Percentiles rank a stretch among this genome's conserved stretches.
Conservation (phyloP, 1,140 invertebrate genomes). For the Contarinia nasturtii region DNA sequence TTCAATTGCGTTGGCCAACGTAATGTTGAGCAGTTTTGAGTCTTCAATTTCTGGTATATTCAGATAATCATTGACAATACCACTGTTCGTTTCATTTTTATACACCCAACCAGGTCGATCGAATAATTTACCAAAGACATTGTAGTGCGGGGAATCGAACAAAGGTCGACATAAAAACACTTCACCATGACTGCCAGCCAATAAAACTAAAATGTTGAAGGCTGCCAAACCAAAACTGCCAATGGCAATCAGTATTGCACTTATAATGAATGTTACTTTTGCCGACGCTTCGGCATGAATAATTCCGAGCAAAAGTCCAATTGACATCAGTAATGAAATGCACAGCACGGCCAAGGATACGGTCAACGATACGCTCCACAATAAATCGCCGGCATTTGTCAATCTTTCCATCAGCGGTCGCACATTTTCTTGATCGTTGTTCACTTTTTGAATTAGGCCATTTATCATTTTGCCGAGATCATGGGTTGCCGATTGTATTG, state of each 20-base stretch:
- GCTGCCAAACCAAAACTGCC: slow-evolving; percentile 20
- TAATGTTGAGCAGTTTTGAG: slow-evolving; percentile 15
- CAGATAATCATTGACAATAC: slow-evolving; percentile 36
- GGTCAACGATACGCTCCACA: neutral
- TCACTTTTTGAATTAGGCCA: neutral
- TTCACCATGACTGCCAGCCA: slow-evolving; percentile 28
- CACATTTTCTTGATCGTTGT: neutral
- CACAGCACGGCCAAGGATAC: neutral
- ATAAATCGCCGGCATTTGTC: neutral
- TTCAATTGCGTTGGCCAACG: slow-evolving; percentile 17
- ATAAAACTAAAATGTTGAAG: slow-evolving; percentile 19
- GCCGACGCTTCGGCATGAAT: slow-evolving; percentile 30
- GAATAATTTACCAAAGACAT: slow-evolving; percentile 32
- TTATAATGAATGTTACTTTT: slow-evolving; percentile 29
- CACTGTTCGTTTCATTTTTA: slow-evolving; percentile 21
- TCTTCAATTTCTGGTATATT: slow-evolving; percentile 13
- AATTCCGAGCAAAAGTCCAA: slow-evolving; percentile 24
- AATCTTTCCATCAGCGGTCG: neutral
- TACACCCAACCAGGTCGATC: slow-evolving; percentile 37
- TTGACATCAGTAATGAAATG: neutral
- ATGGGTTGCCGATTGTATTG: neutral
- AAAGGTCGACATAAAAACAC: slow-evolving; percentile 39
- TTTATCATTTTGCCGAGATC: neutral
- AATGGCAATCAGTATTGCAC: slow-evolving; percentile 21
- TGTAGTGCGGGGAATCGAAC: slow-evolving; percentile 34